phyloP scores from a whole-genome alignment of 2,113 vertebrate genomes.

The Mormyrus lacerda region DNA sequence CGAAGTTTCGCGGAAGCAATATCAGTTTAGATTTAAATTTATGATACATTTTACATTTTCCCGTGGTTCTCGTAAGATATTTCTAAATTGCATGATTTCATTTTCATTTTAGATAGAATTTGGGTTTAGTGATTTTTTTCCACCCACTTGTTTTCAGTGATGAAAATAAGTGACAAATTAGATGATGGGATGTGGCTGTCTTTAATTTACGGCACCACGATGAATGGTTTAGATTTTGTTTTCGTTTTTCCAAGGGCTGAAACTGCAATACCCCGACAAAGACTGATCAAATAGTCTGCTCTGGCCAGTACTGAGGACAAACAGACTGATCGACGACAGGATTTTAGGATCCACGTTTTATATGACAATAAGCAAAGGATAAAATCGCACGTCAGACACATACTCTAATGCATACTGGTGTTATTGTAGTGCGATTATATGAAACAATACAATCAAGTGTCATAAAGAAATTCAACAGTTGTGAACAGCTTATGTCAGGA shows the following conservation, averaged over 20 bases:
- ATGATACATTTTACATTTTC: not conserved
- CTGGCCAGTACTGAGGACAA: not conserved
- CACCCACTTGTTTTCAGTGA: not conserved
- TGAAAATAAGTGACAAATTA: not conserved
- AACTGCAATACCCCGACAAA: not conserved
- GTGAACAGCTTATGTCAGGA: not conserved
- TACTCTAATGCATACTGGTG: not conserved
- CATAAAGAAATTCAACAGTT: not conserved
- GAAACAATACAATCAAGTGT: not conserved
- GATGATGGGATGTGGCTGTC: not conserved
- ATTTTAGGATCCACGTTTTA: not conserved
- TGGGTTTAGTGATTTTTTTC: not conserved
- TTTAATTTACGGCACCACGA: not conserved
- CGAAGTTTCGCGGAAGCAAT: not conserved
- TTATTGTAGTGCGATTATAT: not conserved
- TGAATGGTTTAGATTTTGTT: not conserved
- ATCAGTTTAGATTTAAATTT: not conserved
- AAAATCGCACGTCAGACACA: not conserved
- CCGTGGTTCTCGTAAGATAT: not conserved
- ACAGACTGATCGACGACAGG: not conserved
- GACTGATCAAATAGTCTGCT: not conserved
- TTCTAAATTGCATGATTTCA: not conserved
- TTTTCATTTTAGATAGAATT: not conserved
- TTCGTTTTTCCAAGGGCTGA: not conserved
- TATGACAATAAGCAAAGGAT: not conserved